Evolutionary conservation across 2,113 vertebrate genomes (phyloP).

Genomic region (Pseudopodoces humilis): DNA sequence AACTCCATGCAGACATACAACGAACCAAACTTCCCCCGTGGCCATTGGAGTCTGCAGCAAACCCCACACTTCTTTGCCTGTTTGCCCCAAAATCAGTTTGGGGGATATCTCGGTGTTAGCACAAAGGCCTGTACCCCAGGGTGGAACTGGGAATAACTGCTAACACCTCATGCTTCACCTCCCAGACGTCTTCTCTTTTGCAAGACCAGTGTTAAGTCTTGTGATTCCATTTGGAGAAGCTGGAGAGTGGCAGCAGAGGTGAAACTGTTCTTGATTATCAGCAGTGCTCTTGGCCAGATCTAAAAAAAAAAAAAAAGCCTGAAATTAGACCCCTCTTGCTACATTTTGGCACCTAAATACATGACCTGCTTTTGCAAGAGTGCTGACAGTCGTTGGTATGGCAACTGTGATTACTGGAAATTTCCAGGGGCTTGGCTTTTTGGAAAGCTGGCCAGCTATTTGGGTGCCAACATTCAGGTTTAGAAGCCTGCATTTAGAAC

Average conservation of each 20-base stretch:
- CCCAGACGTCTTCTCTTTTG: neutral
- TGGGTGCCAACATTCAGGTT: slow-evolving; percentile 42
- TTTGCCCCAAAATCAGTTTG: neutral
- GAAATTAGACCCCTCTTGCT: slow-evolving; percentile 53
- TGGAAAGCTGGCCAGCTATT: slow-evolving; percentile 48
- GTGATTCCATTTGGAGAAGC: neutral
- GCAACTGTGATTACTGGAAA: slow-evolving; percentile 65
- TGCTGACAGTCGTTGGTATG: slow-evolving; percentile 57
- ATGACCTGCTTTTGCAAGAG: slow-evolving; percentile 65
- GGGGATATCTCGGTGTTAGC: neutral
- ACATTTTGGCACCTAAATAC: slow-evolving; percentile 51
- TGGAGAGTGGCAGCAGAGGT: neutral
- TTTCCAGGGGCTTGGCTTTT: slow-evolving; percentile 62
- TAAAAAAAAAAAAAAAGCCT: neutral
- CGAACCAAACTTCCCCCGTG: neutral
- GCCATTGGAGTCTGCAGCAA: neutral
- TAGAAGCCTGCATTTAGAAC: slow-evolving; percentile 13
- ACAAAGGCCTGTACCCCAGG: neutral
- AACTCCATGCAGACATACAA: neutral
- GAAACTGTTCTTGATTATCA: slow-evolving; percentile 24
- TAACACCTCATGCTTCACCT: neutral
- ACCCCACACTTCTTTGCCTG: neutral
- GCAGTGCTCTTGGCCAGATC: neutral
- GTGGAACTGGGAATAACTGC: neutral
- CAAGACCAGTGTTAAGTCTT: neutral